phyloP scores from a whole-genome alignment of 2,888 invertebrate species.

The Mamestra brassicae region DNA sequence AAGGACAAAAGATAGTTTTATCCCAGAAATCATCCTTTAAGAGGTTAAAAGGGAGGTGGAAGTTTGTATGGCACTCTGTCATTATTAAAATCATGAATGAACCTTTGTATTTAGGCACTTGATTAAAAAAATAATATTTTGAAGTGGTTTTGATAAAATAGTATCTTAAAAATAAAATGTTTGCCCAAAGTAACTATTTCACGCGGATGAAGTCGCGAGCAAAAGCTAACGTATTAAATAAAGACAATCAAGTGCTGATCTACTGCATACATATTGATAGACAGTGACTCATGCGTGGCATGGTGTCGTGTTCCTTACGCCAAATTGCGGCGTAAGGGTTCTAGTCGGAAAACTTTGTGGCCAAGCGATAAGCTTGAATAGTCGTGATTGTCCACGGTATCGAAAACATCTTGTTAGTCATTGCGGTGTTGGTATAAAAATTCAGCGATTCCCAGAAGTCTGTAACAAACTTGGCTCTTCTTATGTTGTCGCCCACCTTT shows the following conservation, averaged over 20 bases:
- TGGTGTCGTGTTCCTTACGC: background rate
- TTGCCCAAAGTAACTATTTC: no score
- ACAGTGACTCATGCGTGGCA: constrained; percentile 22
- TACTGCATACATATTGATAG: constrained; percentile 8
- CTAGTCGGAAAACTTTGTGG: background rate
- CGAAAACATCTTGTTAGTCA: constrained; percentile 14
- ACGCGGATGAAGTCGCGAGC: no score
- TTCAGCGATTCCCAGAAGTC: constrained; percentile 48
- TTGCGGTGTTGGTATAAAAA: constrained; percentile 6
- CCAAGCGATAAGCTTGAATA: background rate
- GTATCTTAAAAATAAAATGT: no score
- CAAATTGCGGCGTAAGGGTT: background rate
- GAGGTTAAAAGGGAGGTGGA: no score
- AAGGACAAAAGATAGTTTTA: no score
- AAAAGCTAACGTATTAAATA: background rate
- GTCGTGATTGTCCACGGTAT: background rate
- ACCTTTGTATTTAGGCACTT: no score
- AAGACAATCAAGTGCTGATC: constrained; percentile 23
- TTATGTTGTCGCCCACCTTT: constrained; percentile 54
- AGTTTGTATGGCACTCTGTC: no score
- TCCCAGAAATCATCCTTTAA: no score
- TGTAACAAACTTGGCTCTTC: constrained; percentile 48
- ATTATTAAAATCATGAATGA: no score
- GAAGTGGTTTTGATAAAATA: no score
- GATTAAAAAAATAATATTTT: no score